A percentile compares a stretch with the other conserved stretches of the same genome.
phyloP scores from a whole-genome alignment of 2,113 vertebrate species.

The Chlorodrepanis virens region DNA sequence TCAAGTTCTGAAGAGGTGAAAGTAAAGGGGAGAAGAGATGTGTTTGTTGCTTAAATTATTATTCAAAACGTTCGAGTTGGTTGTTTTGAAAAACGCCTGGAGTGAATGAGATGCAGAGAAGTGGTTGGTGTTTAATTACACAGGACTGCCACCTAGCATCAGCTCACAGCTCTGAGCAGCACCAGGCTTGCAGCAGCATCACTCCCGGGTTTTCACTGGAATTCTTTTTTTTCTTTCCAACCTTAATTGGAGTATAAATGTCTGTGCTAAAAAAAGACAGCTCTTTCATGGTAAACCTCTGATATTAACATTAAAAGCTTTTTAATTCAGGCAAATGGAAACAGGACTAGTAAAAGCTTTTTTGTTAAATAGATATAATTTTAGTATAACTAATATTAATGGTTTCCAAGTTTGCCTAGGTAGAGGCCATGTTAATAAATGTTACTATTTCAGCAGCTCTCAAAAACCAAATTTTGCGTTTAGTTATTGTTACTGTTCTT shows the following conservation, averaged over 20 bases:
- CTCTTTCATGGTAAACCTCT: not conserved
- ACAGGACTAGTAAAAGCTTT: not conserved
- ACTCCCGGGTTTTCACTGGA: not conserved
- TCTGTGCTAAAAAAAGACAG: not conserved
- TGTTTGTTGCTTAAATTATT: conserved; percentile 45
- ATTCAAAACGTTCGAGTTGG: not conserved
- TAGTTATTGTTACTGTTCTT: not conserved
- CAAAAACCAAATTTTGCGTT: not conserved
- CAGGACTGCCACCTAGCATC: conserved; percentile 80
- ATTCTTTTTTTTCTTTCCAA: not conserved
- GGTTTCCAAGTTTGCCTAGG: not conserved
- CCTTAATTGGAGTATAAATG: not conserved
- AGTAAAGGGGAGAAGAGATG: not conserved
- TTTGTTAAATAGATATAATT: not conserved
- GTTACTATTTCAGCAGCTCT: not conserved
- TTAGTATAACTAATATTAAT: conserved; percentile 29
- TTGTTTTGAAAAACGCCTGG: conserved; percentile 20
- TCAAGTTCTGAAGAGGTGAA: conserved; percentile 18
- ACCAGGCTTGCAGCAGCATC: not conserved
- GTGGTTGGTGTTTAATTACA: conserved; percentile 61
- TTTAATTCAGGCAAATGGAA: not conserved
- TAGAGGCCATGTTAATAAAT: not conserved
- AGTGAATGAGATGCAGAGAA: not conserved
- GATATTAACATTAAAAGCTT: conserved; percentile 19
- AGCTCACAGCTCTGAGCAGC: not conserved